Base-by-base conservation (phyloP, 2,888 invertebrate species). In the Drosophila tanythrix region DNA sequence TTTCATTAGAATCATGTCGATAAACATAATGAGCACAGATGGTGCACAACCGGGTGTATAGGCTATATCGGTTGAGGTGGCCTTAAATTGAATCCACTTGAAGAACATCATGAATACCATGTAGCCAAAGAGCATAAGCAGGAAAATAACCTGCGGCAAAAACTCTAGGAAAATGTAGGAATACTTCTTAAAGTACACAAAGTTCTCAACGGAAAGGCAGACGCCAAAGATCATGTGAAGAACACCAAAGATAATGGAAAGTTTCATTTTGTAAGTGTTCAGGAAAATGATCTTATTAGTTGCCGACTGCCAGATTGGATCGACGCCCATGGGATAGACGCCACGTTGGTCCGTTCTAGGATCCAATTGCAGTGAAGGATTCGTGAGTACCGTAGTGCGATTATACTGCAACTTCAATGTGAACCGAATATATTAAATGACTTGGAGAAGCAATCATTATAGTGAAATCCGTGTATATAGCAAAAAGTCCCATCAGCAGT, bases 401-500 rank as follows among this genome's bases (percentile, higher is more conserved):
- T 95, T 94, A 89, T 95, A 95, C 82, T 94, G 94, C 57, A 94
- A 93, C 6, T 91, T 91, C 99, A 99, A 63, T 96, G 94, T 0
- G 97, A 96, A 1, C 98, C 98, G 93, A 99, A 99, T 48, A 99
- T 94, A 92, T 99, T 99, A 71, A 99, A 91, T 6, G 98, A 97
- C 92, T 98, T 99, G 27, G 99, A 98, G 94, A 99, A 99, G 53
- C 97, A 94, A 93, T 99, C 99, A 94, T 99, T 99, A 94, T 99
- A 99, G 76, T 99, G 97, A 38, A 99, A 92, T 0, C 99, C 15
- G 99, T 99, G 94, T 99, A 99, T 94, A 99, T 96, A 0, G 99
- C 99, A 94, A 99, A 99, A 27, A 97, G 79, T 0, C 99, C 99
- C 99, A 99, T 99, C 61, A 99, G 94, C 36, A 99, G 94, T 56